Evolutionary conservation across 2,113 vertebrate species (phyloP).

Genomic region (Nesoenas mayeri): DNA sequence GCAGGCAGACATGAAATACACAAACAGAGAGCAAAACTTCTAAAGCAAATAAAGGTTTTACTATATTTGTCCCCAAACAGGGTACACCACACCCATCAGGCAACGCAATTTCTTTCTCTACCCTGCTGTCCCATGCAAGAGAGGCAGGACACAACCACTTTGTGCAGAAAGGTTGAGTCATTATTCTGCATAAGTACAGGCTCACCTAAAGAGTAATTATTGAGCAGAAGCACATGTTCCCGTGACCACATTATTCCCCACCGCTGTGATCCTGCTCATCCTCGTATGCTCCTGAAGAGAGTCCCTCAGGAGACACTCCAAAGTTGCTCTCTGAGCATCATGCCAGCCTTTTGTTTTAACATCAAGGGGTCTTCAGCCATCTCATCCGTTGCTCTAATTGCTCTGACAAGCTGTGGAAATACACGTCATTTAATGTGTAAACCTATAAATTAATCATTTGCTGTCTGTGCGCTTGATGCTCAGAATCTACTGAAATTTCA

Average conservation of each 20-base stretch:
- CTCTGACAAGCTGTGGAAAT: constrained; percentile 7
- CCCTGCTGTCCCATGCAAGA: background rate
- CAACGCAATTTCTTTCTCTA: background rate
- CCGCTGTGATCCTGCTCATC: background rate
- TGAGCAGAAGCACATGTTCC: background rate
- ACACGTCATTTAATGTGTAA: constrained; percentile 20
- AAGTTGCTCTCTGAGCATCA: background rate
- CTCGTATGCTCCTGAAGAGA: background rate
- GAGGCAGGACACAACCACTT: background rate
- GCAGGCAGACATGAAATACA: constrained; percentile 7
- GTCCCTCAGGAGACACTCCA: background rate
- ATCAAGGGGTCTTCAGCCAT: constrained; percentile 43
- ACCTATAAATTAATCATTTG: constrained; percentile 49
- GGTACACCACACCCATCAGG: background rate
- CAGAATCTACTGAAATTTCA: constrained; percentile 13
- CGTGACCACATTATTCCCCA: accelerated
- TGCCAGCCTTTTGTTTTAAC: constrained; percentile 1
- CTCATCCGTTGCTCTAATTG: constrained; percentile 30
- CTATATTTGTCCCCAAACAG: background rate
- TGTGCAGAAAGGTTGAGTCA: background rate
- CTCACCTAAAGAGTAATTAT: background rate
- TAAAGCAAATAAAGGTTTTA: background rate
- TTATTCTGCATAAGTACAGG: background rate
- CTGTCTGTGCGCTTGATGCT: background rate
- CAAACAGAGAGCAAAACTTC: background rate